Percentiles rank a stretch among this genome's conserved stretches.
These are phyloP conservation scores for Caenorhabditis wallacei DNA, from an alignment of 2,888 invertebrate genomes.

Conservation along the genomic window DNA sequence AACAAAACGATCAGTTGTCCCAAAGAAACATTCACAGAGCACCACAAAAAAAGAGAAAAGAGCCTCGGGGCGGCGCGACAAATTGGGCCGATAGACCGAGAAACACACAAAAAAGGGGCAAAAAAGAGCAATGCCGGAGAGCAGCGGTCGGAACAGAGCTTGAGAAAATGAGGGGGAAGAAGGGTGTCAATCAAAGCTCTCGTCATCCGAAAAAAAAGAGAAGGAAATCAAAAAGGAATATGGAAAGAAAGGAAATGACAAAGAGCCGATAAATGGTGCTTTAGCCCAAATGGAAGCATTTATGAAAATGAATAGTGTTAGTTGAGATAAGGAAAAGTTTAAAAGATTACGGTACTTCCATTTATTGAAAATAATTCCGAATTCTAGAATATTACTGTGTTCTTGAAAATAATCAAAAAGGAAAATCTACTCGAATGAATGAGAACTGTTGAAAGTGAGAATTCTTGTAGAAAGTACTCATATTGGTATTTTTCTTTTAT, in stretches of 20 bases:
- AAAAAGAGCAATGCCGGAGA: conserved; percentile 30
- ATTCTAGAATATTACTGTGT: too few relatives aligned
- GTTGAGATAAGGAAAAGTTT: too few relatives aligned
- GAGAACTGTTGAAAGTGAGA: not conserved
- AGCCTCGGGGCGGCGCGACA: conserved; percentile 18
- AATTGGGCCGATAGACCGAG: conserved; percentile 38
- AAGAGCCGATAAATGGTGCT: conserved; percentile 36
- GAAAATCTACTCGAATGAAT: not conserved
- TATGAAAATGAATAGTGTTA: not conserved
- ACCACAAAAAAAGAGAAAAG: conserved; percentile 42
- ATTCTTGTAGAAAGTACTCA: not conserved
- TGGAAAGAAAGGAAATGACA: conserved; percentile 27
- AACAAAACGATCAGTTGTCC: conserved; percentile 35
- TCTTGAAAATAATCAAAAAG: too few relatives aligned
- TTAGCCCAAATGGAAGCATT: conserved; percentile 4
- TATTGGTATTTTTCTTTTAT: not conserved
- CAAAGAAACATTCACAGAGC: conserved; percentile 40
- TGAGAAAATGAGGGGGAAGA: conserved; percentile 56
- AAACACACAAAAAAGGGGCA: conserved; percentile 41
- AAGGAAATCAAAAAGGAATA: not conserved
- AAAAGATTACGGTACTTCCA: not conserved
- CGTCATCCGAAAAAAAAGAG: conserved; percentile 37
- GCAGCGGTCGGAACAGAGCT: conserved; percentile 14
- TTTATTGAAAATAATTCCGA: not conserved
- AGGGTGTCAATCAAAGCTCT: conserved; percentile 55